Evolutionary conservation across 2,113 vertebrate species (phyloP).

Genomic region (Oceanodroma tethys): DNA sequence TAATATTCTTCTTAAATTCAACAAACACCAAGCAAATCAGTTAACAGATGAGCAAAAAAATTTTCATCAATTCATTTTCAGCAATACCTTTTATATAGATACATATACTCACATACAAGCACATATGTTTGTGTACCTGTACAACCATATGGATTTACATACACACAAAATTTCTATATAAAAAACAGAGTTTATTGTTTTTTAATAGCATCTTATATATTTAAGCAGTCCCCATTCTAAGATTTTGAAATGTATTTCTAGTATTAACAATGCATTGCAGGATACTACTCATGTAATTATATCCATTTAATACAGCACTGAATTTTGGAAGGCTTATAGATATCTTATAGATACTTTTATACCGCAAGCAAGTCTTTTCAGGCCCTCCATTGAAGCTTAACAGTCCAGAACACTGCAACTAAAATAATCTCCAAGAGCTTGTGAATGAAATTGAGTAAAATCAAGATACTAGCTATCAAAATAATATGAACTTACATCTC

Average conservation of each 20-base stretch:
- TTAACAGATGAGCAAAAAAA: background rate
- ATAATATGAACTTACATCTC: background rate
- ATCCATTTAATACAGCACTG: background rate
- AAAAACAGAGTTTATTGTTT: background rate
- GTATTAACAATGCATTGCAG: background rate
- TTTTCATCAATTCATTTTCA: background rate
- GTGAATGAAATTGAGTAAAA: background rate
- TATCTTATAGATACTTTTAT: background rate
- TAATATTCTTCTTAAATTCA: background rate
- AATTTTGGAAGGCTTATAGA: background rate
- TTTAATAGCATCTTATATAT: background rate
- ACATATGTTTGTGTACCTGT: background rate
- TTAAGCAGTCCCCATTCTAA: background rate
- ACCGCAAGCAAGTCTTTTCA: background rate
- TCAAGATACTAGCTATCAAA: background rate
- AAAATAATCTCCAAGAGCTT: background rate
- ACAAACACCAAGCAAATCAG: background rate
- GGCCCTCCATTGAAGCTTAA: background rate
- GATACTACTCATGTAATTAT: background rate
- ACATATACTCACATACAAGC: fast-evolving
- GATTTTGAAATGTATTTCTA: background rate
- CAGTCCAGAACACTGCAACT: background rate
- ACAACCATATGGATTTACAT: background rate
- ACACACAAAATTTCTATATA: background rate
- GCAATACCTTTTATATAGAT: background rate